A percentile compares a stretch with the other conserved stretches of the same genome.
Conservation (phyloP, 2,797 vertebrate genomes). For the Eremophila alpestris region DNA sequence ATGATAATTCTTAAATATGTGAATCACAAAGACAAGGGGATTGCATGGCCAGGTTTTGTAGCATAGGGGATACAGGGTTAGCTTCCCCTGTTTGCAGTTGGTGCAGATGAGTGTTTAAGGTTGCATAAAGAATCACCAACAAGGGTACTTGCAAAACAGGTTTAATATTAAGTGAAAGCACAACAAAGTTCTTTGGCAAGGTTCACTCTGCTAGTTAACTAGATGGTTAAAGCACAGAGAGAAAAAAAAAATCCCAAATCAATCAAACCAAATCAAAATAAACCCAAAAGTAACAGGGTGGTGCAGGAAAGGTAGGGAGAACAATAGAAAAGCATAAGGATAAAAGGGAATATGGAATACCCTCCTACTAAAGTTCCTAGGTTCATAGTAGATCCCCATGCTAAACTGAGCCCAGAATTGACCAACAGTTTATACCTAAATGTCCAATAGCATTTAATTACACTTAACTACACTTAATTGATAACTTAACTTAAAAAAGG, state of each 20-base stretch:
- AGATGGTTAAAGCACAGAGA: not conserved
- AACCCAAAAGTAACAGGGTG: not conserved
- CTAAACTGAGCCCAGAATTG: not conserved
- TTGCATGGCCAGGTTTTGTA: not conserved
- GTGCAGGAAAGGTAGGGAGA: not conserved
- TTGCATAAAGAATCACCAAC: not conserved
- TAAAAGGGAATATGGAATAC: not conserved
- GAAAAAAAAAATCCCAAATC: not conserved
- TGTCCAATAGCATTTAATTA: not conserved
- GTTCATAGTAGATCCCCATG: not conserved
- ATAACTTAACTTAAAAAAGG: not conserved
- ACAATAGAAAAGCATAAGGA: not conserved
- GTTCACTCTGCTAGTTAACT: not conserved
- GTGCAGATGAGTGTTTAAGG: accelerated
- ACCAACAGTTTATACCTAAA: not conserved
- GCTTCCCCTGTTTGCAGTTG: not conserved
- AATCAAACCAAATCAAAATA: not conserved
- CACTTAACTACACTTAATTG: accelerated
- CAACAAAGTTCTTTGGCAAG: not conserved
- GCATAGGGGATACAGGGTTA: accelerated
- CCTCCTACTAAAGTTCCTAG: not conserved
- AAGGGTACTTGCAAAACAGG: not conserved
- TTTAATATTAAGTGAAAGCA: not conserved
- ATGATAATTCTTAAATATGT: not conserved
- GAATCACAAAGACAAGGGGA: not conserved